Percentiles rank a stretch among this genome's conserved stretches.
Evolutionary conservation across 2,797 vertebrate genomes (phyloP).

Genomic region (Squalus acanthias): DNA sequence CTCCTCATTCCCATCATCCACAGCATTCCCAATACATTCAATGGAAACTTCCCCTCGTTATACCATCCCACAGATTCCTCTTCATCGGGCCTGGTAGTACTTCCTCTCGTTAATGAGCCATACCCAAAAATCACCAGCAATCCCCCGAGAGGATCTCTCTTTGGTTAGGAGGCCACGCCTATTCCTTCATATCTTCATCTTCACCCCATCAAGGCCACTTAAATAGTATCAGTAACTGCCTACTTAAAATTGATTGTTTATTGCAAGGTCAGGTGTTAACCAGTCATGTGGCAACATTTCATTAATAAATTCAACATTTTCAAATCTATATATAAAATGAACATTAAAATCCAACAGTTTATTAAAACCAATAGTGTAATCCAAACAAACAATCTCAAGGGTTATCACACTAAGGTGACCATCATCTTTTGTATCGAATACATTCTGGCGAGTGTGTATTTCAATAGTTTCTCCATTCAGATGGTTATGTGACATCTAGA

Average conservation of each 20-base stretch:
- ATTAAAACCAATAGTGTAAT: neutral
- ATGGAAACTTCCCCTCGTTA: neutral
- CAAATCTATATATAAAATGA: neutral
- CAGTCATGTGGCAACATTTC: neutral
- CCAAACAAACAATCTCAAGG: neutral
- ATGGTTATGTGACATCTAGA: neutral
- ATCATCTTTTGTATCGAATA: neutral
- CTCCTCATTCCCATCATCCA: neutral
- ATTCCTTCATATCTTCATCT: neutral
- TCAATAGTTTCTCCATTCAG: neutral
- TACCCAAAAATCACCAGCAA: neutral
- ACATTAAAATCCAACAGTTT: neutral
- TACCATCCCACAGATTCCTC: neutral
- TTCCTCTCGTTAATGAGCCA: neutral
- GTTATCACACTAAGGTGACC: neutral
- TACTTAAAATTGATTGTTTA: neutral
- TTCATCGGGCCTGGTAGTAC: neutral
- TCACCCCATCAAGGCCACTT: neutral
- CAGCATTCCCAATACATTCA: neutral
- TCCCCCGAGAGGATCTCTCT: neutral
- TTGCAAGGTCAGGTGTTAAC: neutral
- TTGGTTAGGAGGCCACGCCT: neutral
- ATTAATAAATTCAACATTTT: neutral
- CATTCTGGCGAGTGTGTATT: too few relatives aligned
- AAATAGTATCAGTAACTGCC: neutral